Evolutionary conservation across 2,888 invertebrate species (phyloP).

Genomic region (Leptinotarsa rubiginosa): DNA sequence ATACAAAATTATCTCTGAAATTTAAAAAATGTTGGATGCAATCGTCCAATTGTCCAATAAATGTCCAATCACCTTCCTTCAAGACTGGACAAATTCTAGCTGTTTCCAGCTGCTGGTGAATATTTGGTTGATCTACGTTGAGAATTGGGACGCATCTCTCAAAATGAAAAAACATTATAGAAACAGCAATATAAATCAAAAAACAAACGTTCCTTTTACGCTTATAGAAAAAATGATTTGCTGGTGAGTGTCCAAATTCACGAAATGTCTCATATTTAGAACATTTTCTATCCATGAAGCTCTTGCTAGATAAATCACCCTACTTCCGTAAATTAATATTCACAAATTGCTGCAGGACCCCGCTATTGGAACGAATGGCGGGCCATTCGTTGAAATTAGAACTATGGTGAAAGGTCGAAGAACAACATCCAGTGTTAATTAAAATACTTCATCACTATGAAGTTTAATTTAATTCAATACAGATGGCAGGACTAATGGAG

Average conservation of each 20-base stretch:
- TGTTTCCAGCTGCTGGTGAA: no score
- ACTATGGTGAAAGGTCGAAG: slow-evolving; percentile 31
- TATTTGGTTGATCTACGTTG: no score
- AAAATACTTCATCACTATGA: slow-evolving; percentile 38
- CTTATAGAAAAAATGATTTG: no score
- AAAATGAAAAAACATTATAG: no score
- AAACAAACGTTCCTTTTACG: no score
- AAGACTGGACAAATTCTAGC: no score
- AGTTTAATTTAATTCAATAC: slow-evolving; percentile 39
- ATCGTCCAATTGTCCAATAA: no score
- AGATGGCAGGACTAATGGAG: slow-evolving; percentile 31
- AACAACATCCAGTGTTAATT: slow-evolving; percentile 37
- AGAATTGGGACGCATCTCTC: no score
- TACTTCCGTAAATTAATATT: background rate
- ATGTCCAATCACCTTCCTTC: no score
- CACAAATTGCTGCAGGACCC: background rate
- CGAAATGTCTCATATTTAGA: background rate
- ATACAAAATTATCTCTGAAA: no score
- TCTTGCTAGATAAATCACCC: background rate
- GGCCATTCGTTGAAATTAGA: slow-evolving; percentile 15
- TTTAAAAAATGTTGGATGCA: no score
- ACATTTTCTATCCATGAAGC: background rate
- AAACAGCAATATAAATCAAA: no score
- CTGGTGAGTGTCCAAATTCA: background rate
- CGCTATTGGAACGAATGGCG: background rate